Evolutionary conservation across 2,113 vertebrate genomes (phyloP), one percentile per base, ranked within the genome.

Genomic region (Pongo abelii): DNA sequence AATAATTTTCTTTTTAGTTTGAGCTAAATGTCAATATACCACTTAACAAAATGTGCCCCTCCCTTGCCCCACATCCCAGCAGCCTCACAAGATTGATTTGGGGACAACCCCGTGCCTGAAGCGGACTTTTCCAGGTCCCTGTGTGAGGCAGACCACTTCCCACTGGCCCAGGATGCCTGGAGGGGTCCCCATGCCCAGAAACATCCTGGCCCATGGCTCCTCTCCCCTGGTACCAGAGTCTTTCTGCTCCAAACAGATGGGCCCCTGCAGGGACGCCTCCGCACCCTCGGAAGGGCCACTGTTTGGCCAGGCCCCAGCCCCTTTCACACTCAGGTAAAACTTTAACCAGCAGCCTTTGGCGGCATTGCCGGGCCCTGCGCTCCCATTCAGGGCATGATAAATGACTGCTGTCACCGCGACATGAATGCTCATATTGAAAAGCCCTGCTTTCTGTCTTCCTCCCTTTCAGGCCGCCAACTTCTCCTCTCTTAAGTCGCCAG

Each of bases 321-420:
- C 98, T 98, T 98, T 98, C 98, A 99, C 98, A 98, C 98, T 97
- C 98, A 99, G 99, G 99, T 99, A 99, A 99, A 99, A 99, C 98
- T 99, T 99, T 99, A 99, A 99, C 99, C 98, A 99, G 99, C 98
- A 97, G 96, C 77, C 98, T 99, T 99, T 98, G 98, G 98, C 0
- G 0, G 96, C 22, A 80, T 96, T 75, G 43, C 98, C 77, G 97
- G 98, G 98, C 77, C 93, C 88, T 67, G 70, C 22, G 22, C 81
- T 98, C 98, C 99, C 99, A 99, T 99, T 99, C 98, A 98, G 94
- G 96, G 94, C 72, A 0, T 99, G 99, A 99, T 99, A 98, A 99
- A 98, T 99, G 99, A 98, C 99, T 97, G 95, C 98, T 99, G 99
- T 99, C 99, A 99, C 97, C 57, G 55, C 83, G 78, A 99, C 98